Base-by-base conservation (phyloP, 2,113 vertebrate genomes). In the Peromyscus californicus region DNA sequence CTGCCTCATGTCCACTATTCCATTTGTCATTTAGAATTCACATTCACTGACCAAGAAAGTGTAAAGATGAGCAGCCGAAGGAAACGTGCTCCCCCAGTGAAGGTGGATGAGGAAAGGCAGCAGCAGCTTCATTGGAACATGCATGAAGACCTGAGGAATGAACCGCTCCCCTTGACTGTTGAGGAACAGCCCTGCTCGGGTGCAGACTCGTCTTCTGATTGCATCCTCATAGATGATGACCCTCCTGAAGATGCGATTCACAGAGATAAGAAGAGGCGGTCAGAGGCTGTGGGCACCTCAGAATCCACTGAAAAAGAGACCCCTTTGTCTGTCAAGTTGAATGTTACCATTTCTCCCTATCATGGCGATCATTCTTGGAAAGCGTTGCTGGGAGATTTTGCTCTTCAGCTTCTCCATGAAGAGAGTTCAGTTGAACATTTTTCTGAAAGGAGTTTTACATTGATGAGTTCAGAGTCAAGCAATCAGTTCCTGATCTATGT, bases 71-170 rank as follows among this genome's bases (percentile, higher is more conserved):
- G 99, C 84, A 98, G 98, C 98, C 99, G 99, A 80, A 99, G 99
- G 93, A 99, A 99, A 90, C 98, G 98, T 7, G 99, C 98, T 0
- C 98, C 99, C 82, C 99, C 99, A 0, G 99, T 99, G 92, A 99
- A 98, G 98, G 97, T 99, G 83, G 99, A 99, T 67, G 99, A 99
- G 69, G 99, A 99, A 17, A 99, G 98, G 85, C 99, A 99, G 97
- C 99, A 98, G 96, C 98, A 97, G 93, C 98, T 99, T 39, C 98
- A 99, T 84, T 99, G 99, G 99, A 99, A 99, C 97, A 99, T 99
- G 99, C 98, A 99, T 15, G 99, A 99, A 74, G 99, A 99, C 94
- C 98, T 99, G 21, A 99, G 97, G 95, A 98, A 98, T 79, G 98
- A 98, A 13, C 5, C 98, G n/a, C 87, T 98, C 48, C 48, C 61